A percentile compares a stretch with the other conserved stretches of the same genome.
Conservation (phyloP, 2,888 invertebrate genomes). For the Tenthredo distinguenda region DNA sequence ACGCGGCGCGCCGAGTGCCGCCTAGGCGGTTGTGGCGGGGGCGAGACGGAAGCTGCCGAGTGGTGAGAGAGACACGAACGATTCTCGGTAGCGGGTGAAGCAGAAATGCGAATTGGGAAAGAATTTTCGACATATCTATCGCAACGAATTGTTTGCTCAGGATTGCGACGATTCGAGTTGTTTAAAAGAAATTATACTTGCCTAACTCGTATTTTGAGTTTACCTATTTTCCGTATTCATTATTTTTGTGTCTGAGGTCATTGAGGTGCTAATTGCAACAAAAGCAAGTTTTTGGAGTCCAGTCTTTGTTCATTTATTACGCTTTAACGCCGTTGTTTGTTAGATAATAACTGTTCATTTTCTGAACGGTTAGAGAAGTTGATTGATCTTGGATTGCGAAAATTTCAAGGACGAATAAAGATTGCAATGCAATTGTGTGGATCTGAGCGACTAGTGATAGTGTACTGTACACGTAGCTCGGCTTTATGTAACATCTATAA, state of each 20-base stretch:
- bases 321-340: neutral
- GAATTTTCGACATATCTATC: neutral
- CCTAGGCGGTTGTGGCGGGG: conserved; percentile 50
- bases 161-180: neutral
- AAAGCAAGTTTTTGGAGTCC: neutral
- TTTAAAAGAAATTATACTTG: neutral
- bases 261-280: neutral
- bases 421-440: neutral
- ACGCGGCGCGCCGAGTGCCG: conserved; percentile 51
- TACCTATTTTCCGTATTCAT: neutral
- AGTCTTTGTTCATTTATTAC: neutral
- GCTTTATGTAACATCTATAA: neutral
- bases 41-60: conserved; percentile 49
- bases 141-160: neutral
- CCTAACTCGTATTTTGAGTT: neutral
- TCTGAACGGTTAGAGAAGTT: neutral
- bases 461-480: too few relatives aligned
- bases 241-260: neutral
- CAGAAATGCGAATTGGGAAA: neutral
- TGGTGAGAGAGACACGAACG: conserved; percentile 44
- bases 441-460: neutral
- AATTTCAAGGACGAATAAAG: neutral
- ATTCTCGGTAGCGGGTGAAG: conserved; percentile 19
- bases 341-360: neutral
- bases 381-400: neutral